Evolutionary conservation across 2,888 invertebrate species (phyloP), one percentile per base, ranked within the genome.

Genomic region (Geophilus truncorum): DNA sequence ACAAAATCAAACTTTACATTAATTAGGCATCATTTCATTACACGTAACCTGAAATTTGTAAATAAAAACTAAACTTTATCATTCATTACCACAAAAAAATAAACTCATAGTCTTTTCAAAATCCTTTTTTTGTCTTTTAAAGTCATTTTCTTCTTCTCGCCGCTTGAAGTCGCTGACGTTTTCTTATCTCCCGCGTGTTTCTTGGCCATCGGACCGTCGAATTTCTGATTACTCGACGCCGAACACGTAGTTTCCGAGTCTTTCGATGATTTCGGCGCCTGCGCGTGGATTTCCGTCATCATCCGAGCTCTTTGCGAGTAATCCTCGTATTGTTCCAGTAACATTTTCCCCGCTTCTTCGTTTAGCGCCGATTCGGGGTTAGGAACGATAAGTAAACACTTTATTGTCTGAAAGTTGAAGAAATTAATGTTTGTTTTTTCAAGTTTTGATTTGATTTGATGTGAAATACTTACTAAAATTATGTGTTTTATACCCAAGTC

Each of bases 311-410:
- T 89, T 86, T 92, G 91, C 82, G 92, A 95, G 89, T 97, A 98
- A 88, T 94, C 95, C 87, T 95, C 94, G 88, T 98, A 98, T 85
- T 93, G 93, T 89, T 96, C 96, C 84, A 96, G 90, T 83, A 98
- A 89, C 87, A 98, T 90, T 88, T 95, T 96, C 21, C 97, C 97
- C 81, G 97, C 97, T 88, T 97, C 97, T 87, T 97, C 97, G 88
- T 98, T 98, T 84, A 98, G 91, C 84, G 97, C 97, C 81, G 97
- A 97, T 89, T 98, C 97, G 6, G 97, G 93, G 90, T 98, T 98
- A 86, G 97, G 97, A 87, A 96, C 96, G 88, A 98, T 97, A 84
- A 98, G 91, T 87, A 98, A 91, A 90, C 97, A 97, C 90, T 95
- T 95, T 82, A 98, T 92, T 82, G 97, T 94, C 93, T 93, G 15